Percentiles rank a stretch among this genome's conserved stretches.
These are phyloP conservation scores for Neoaliturus tenellus DNA, from an alignment of 2,888 invertebrate species.

Conservation along the genomic window DNA sequence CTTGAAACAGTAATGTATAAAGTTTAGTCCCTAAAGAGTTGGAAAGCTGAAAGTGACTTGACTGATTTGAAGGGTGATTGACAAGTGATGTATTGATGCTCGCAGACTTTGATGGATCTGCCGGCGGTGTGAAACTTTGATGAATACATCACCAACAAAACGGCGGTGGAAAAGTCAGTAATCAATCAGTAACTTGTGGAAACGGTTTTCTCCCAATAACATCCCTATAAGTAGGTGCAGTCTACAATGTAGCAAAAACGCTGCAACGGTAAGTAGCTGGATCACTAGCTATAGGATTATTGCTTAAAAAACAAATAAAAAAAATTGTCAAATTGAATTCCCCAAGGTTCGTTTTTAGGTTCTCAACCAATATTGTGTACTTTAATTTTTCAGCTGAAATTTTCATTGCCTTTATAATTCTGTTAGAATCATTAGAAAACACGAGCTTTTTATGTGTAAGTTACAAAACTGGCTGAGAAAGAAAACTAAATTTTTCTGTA, in stretches of 20 bases:
- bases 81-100: background rate
- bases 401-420: too few relatives aligned
- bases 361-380: too few relatives aligned
- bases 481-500: too few relatives aligned
- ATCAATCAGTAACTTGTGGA: background rate
- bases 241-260: too few relatives aligned
- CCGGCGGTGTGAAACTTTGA: background rate
- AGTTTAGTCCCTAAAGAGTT: background rate
- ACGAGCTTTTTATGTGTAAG: too few relatives aligned
- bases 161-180: background rate
- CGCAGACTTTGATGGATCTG: background rate
- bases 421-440: too few relatives aligned
- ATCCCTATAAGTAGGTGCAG: too few relatives aligned
- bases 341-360: too few relatives aligned
- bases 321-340: too few relatives aligned
- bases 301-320: background rate
- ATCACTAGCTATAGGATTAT: background rate
- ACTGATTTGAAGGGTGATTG: conserved; percentile 15
- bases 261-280: background rate
- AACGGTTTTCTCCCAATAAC: background rate
- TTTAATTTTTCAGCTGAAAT: too few relatives aligned
- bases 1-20: too few relatives aligned
- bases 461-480: too few relatives aligned
- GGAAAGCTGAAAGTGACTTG: background rate
- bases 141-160: background rate